A percentile compares a stretch with the other conserved stretches of the same genome.
These are phyloP conservation scores for Ranitomeya variabilis DNA, from an alignment of 2,113 vertebrate genomes.

Conservation along the genomic window DNA sequence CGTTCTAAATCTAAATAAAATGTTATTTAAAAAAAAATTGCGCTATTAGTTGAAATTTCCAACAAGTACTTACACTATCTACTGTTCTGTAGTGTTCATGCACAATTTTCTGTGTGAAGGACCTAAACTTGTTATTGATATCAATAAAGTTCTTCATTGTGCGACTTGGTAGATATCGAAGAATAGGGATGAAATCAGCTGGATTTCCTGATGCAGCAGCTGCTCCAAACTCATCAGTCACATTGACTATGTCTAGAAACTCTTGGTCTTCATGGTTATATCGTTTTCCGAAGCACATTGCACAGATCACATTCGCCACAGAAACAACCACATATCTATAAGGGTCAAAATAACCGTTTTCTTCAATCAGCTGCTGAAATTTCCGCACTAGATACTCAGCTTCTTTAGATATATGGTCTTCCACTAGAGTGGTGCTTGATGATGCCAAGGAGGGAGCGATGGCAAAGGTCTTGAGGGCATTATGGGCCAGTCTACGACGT, in stretches of 20 bases:
- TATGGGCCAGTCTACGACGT: conserved; percentile 76
- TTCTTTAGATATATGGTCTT: conserved; percentile 82
- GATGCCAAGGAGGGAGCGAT: conserved; percentile 59
- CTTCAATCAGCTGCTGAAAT: conserved; percentile 70
- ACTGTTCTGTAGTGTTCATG: conserved; percentile 78
- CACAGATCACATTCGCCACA: conserved; percentile 86
- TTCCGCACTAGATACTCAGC: conserved; percentile 69
- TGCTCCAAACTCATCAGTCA: conserved; percentile 75
- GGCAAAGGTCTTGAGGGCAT: conserved; percentile 76
- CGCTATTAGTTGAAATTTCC: neutral
- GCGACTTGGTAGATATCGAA: conserved; percentile 77
- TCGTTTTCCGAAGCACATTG: conserved; percentile 84
- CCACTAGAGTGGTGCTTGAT: conserved; percentile 70
- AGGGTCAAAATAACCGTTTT: conserved; percentile 76
- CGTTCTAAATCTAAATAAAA: neutral
- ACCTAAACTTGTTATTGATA: conserved; percentile 72
- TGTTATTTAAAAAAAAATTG: neutral
- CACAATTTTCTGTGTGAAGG: conserved; percentile 75
- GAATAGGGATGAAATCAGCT: conserved; percentile 84
- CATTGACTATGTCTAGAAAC: conserved; percentile 75
- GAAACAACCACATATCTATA: conserved; percentile 81
- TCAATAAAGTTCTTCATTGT: conserved; percentile 73
- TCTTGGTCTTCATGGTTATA: conserved; percentile 79
- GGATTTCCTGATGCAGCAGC: conserved; percentile 73
- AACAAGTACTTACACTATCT: conserved; percentile 73